These are phyloP conservation scores for Leptogaster cylindrica DNA, from an alignment of 2,888 invertebrate genomes.

Conservation along the genomic window DNA sequence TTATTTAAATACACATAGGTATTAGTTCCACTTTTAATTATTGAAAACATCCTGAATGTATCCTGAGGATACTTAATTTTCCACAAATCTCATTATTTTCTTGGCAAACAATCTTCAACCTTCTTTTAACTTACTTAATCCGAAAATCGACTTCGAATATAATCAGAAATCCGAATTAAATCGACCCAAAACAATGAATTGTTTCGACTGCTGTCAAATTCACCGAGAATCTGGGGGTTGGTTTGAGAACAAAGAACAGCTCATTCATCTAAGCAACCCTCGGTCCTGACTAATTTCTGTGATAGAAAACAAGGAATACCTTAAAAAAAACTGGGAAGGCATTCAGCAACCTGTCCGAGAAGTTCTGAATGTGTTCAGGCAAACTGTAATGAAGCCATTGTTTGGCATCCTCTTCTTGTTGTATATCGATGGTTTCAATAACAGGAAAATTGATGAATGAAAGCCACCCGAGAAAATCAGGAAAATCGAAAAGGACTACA, in stretches of 20 bases:
- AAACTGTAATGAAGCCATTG: conserved; percentile 36
- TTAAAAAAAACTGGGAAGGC: not conserved
- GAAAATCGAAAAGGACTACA: conserved; percentile 39
- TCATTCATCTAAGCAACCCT: conserved; percentile 9
- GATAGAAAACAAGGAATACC: not conserved
- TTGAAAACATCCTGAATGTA: too few species aligned
- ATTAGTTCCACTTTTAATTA: too few species aligned
- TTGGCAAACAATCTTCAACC: too few species aligned
- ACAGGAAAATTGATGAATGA: conserved; percentile 41
- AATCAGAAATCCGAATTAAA: conserved; percentile 46
- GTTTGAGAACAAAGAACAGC: not conserved
- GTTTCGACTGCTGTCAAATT: conserved; percentile 44
- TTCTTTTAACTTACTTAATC: conserved; percentile 8
- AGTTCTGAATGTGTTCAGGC: conserved; percentile 12
- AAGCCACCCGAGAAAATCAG: conserved; percentile 25
- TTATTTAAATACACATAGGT: too few species aligned
- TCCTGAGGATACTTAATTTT: too few species aligned
- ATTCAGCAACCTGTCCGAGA: conserved; percentile 25
- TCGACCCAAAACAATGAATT: conserved; percentile 45
- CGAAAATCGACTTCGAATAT: not conserved
- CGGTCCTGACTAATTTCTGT: conserved; percentile 22
- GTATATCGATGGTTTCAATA: conserved; percentile 40
- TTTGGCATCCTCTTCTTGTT: conserved; percentile 15
- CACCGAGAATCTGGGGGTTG: conserved; percentile 38
- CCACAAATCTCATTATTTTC: too few species aligned